Conservation (phyloP, 1,140 invertebrate species). For the Leptopilina boulardi region DNA sequence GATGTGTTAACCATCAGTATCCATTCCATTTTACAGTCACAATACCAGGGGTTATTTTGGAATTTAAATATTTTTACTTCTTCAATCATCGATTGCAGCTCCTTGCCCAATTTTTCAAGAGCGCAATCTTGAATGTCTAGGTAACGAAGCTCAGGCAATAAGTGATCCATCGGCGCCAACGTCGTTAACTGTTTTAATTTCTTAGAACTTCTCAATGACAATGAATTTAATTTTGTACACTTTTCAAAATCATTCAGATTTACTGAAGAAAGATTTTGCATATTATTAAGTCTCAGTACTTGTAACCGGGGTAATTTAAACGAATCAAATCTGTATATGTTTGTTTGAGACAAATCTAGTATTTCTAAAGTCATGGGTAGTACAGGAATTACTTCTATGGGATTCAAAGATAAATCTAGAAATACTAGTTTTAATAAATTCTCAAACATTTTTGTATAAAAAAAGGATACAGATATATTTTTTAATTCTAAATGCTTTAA, state of each 20-base stretch:
- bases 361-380: conserved; percentile 60
- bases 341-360: conserved; percentile 68
- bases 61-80: conserved; percentile 65
- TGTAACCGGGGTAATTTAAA: conserved; percentile 62
- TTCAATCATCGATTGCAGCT: conserved; percentile 65
- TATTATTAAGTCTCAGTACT: conserved; percentile 63
- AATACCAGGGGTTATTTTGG: conserved; percentile 73
- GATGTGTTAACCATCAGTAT: conserved; percentile 60
- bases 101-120: conserved; percentile 57
- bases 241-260: conserved; percentile 69
- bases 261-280: conserved; percentile 63
- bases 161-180: conserved; percentile 47
- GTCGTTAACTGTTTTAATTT: conserved; percentile 57
- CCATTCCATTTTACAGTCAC: conserved; percentile 73
- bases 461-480: conserved; percentile 63
- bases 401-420: conserved; percentile 68
- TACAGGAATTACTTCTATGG: conserved; percentile 63
- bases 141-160: conserved; percentile 64
- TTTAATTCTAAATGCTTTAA: conserved; percentile 64
- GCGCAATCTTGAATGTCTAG: conserved; percentile 63
- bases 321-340: conserved; percentile 56
- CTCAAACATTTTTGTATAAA: conserved; percentile 64
- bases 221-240: conserved; percentile 61
- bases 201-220: conserved; percentile 61
- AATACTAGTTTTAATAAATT: conserved; percentile 60